Evolutionary conservation across 1,140 invertebrate genomes (phyloP).

Genomic region (Orchesella cincta): DNA sequence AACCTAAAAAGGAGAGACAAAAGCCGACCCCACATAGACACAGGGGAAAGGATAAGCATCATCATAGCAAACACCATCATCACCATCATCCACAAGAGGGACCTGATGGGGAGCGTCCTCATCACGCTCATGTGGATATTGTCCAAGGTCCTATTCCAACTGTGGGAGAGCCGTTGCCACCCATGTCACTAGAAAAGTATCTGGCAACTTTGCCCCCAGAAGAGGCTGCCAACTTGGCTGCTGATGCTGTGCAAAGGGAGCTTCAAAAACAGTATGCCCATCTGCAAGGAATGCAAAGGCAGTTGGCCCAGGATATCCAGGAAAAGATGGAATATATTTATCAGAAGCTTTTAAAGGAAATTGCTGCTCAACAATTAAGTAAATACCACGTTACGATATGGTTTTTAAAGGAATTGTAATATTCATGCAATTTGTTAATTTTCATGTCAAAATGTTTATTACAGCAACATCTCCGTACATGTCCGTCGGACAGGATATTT

Average conservation of each 20-base stretch:
- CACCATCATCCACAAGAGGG: neutral
- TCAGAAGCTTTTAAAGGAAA: constrained; percentile 38
- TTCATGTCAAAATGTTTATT: neutral
- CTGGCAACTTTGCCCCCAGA: neutral
- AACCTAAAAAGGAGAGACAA: neutral
- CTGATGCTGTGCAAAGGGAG: constrained; percentile 34
- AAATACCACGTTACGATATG: neutral
- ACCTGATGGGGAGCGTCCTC: neutral
- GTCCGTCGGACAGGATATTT: constrained; percentile 31
- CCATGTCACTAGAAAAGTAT: neutral
- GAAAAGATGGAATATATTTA: constrained; percentile 47
- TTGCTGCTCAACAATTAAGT: constrained; percentile 41
- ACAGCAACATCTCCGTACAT: constrained; percentile 42
- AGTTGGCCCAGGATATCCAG: constrained; percentile 39
- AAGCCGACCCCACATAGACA: neutral
- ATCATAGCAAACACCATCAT: neutral
- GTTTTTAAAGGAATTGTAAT: neutral
- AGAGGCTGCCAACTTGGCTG: constrained; percentile 2
- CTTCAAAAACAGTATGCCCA: constrained; percentile 34
- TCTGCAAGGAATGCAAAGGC: constrained; percentile 41
- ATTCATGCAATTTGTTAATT: neutral
- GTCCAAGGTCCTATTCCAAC: neutral
- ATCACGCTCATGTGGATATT: neutral
- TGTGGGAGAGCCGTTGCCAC: neutral
- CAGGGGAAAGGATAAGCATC: neutral